phyloP scores from a whole-genome alignment of 2,797 vertebrate genomes.

The Periparus ater region DNA sequence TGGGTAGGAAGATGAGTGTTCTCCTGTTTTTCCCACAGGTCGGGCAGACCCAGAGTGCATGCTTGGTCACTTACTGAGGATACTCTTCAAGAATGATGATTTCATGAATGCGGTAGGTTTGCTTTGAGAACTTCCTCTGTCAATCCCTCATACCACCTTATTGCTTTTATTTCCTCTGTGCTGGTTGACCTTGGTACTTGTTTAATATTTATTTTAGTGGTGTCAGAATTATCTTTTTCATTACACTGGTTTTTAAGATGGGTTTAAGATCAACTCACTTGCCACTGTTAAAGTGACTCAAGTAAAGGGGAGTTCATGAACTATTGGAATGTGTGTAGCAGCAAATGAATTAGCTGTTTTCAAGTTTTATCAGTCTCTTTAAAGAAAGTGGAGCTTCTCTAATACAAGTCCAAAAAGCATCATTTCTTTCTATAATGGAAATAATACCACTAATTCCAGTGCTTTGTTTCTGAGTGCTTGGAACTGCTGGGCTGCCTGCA shows the following conservation, averaged over 20 bases:
- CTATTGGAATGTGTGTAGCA: not conserved
- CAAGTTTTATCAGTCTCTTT: not conserved
- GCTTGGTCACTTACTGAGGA: constrained; percentile 95
- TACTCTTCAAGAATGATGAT: constrained; percentile 99
- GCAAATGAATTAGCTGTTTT: not conserved
- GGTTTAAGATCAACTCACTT: not conserved
- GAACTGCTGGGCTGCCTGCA: not conserved
- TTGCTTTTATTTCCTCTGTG: not conserved
- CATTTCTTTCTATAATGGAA: not conserved
- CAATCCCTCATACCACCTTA: not conserved
- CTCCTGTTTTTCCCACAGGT: constrained; percentile 76
- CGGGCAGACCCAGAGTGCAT: constrained; percentile 97
- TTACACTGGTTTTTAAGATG: not conserved
- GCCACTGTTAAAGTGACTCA: not conserved
- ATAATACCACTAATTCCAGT: not conserved
- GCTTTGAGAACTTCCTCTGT: not conserved
- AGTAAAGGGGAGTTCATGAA: not conserved
- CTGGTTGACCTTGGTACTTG: not conserved
- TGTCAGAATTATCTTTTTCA: not conserved
- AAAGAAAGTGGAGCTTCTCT: not conserved
- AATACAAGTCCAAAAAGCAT: not conserved
- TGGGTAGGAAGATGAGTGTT: not conserved
- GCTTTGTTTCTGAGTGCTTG: not conserved
- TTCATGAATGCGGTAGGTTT: constrained; percentile 97
- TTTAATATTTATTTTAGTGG: not conserved